A percentile compares a stretch with the other conserved stretches of the same genome.
Evolutionary conservation across 2,113 vertebrate genomes (phyloP).

Genomic region (Albula goreensis): DNA sequence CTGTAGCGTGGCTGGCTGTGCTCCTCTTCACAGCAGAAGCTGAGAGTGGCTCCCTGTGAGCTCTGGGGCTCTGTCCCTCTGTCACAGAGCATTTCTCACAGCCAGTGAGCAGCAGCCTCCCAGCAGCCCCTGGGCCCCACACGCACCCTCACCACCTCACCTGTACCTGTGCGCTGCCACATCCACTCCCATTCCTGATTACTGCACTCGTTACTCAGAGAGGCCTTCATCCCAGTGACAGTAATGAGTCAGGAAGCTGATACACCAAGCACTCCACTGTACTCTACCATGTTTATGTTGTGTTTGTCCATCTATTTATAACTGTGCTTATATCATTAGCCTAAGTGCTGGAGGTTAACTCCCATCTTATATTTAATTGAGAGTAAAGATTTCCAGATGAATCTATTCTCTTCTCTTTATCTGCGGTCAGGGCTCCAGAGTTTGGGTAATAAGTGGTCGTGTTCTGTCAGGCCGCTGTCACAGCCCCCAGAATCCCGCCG

Average conservation of each 20-base stretch:
- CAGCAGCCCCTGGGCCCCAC: neutral
- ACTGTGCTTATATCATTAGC: no score
- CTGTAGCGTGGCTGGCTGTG: no score
- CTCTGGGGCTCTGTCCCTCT: neutral
- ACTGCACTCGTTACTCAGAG: neutral
- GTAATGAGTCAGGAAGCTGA: neutral
- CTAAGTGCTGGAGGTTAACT: no score
- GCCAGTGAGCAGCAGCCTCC: neutral
- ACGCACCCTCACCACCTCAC: neutral
- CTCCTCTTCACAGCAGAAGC: neutral
- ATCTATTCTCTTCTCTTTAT: no score
- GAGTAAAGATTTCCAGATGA: no score
- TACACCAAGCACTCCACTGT: no score
- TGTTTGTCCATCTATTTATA: neutral
- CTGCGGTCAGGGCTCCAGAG: no score
- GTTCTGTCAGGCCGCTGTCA: no score
- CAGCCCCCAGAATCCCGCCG: no score
- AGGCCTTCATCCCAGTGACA: neutral
- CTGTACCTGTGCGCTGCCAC: neutral
- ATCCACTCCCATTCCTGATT: neutral
- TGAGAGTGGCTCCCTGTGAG: neutral
- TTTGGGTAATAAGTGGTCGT: no score
- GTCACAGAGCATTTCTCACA: conserved; percentile 4
- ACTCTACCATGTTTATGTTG: no score
- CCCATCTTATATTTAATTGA: no score